These are phyloP conservation scores for Meiosimyza decipiens DNA, from an alignment of 2,888 invertebrate species.

Conservation along the genomic window DNA sequence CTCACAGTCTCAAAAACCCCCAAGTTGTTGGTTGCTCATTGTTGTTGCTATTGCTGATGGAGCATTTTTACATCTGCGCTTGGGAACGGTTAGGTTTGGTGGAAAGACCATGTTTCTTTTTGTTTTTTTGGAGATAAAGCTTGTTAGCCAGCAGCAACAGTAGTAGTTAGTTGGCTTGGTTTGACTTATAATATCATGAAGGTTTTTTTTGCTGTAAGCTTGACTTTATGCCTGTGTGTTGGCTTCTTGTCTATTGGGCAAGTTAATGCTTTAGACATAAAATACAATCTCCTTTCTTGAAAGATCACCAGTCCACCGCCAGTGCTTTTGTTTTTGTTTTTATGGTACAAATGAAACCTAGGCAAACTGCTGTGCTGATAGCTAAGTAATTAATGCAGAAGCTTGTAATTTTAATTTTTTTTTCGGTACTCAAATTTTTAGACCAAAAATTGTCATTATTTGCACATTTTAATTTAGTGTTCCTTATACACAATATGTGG, in stretches of 20 bases:
- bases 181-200: slow-evolving; percentile 32
- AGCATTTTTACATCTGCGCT: slow-evolving; percentile 30
- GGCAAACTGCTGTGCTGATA: slow-evolving; percentile 19
- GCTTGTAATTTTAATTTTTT: no score
- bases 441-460: no score
- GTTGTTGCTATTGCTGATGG: slow-evolving; percentile 32
- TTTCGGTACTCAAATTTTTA: no score
- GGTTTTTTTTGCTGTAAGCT: slow-evolving; percentile 23
- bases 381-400: no score
- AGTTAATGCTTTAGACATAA: slow-evolving; percentile 30
- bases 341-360: background rate
- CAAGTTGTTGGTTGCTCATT: slow-evolving; percentile 37
- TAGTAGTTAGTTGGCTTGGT: slow-evolving; percentile 2
- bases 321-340: slow-evolving; percentile 9
- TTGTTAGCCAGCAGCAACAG: slow-evolving; percentile 17
- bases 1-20: slow-evolving; percentile 61
- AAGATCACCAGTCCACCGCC: slow-evolving; percentile 29
- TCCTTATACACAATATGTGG: no score
- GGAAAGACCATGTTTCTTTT: slow-evolving; percentile 16
- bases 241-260: slow-evolving; percentile 31
- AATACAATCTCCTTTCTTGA: slow-evolving; percentile 35
- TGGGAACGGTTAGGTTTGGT: slow-evolving; percentile 34
- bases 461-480: no score
- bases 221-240: slow-evolving; percentile 20
- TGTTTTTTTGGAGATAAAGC: slow-evolving; percentile 24